A percentile compares a stretch with the other conserved stretches of the same genome.
phyloP scores from a whole-genome alignment of 2,888 invertebrate genomes.

The Euzophera pinguis region DNA sequence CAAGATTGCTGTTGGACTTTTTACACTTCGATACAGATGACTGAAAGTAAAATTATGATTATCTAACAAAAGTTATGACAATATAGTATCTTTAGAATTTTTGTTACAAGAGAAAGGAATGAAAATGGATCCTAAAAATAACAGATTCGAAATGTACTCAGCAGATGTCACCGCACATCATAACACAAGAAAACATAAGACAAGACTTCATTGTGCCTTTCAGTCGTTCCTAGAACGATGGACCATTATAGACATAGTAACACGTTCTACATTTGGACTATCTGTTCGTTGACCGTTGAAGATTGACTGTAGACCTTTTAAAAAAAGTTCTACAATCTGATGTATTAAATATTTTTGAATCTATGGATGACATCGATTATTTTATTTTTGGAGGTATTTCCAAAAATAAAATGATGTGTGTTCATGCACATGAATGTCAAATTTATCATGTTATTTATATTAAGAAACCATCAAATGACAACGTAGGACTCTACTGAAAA shows the following conservation, averaged over 20 bases:
- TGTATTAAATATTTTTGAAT: too few relatives aligned
- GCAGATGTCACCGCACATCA: constrained; percentile 6
- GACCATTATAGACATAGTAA: background rate
- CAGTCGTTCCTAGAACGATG: constrained; percentile 5
- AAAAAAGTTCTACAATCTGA: too few relatives aligned
- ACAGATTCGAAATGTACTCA: constrained; percentile 1
- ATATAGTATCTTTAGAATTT: background rate
- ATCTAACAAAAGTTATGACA: background rate
- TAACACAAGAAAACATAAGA: constrained; percentile 1
- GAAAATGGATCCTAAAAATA: constrained; percentile 5
- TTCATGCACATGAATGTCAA: too few relatives aligned
- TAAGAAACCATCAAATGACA: too few relatives aligned
- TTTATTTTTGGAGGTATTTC: too few relatives aligned
- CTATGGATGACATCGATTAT: too few relatives aligned
- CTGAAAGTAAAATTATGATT: background rate
- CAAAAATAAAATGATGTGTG: too few relatives aligned
- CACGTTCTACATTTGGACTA: background rate
- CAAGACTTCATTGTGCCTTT: constrained; percentile 1
- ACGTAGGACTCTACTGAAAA: too few relatives aligned
- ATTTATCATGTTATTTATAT: too few relatives aligned
- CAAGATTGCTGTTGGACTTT: background rate
- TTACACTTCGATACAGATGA: background rate
- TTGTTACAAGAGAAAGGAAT: constrained; percentile 2
- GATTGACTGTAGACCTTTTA: too few relatives aligned
- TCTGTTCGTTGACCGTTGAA: background rate